A percentile compares a stretch with the other conserved stretches of the same genome.
Conservation (phyloP, 2,888 invertebrate genomes). For the Orthosia gothica region DNA sequence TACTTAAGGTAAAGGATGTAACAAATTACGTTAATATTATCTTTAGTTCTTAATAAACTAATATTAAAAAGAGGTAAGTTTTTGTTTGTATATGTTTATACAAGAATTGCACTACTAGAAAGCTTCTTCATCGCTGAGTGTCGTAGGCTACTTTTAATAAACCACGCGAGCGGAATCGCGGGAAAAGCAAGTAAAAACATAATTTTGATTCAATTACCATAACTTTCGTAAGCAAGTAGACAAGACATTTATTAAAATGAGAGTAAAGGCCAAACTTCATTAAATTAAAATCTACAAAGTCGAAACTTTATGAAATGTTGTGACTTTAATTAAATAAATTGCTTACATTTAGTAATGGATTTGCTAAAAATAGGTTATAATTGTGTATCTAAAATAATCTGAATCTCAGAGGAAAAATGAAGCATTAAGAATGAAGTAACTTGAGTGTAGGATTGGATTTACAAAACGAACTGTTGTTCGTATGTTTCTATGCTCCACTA, state of each 20-base stretch:
- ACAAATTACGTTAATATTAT: no score
- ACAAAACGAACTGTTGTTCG: neutral
- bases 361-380: neutral
- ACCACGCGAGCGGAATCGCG: neutral
- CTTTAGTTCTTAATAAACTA: no score
- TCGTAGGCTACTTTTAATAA: no score
- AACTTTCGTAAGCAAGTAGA: constrained; percentile 26
- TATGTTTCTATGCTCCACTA: neutral
- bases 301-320: constrained; percentile 33
- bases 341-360: neutral
- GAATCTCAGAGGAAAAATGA: no score
- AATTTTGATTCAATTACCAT: constrained; percentile 19
- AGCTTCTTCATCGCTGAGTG: no score
- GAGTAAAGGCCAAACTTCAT: constrained; percentile 27
- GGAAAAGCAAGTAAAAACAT: neutral
- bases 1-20: no score
- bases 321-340: constrained; percentile 36
- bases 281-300: constrained; percentile 35
- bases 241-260: constrained; percentile 42
- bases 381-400: neutral
- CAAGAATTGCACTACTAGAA: no score
- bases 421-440: neutral
- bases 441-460: neutral
- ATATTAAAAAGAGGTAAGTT: no score
- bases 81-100: no score